phyloP scores from a whole-genome alignment of 2,113 vertebrate species.

The Tonatia bakeri region DNA sequence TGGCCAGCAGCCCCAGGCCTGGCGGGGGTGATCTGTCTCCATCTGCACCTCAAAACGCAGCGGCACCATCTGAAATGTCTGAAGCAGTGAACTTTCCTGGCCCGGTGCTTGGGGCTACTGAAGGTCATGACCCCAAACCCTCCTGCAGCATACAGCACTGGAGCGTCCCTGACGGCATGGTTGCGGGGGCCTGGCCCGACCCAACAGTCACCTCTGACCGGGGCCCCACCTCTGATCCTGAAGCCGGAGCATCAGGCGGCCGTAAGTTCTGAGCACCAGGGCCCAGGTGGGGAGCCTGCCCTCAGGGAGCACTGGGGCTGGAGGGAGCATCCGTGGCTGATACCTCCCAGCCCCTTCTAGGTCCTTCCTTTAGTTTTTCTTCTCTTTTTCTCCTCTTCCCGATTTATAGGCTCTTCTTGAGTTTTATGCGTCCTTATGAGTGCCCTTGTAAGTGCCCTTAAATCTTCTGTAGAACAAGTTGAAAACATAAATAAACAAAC shows the following conservation, averaged over 20 bases:
- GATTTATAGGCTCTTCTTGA: conserved; percentile 43
- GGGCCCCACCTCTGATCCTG: neutral
- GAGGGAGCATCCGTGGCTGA: neutral
- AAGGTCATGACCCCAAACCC: neutral
- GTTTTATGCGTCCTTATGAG: conserved; percentile 45
- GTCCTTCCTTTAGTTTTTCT: neutral
- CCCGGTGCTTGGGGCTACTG: neutral
- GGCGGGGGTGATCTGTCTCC: neutral
- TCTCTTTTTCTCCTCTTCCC: neutral
- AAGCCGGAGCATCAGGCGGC: neutral
- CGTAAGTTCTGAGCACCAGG: neutral
- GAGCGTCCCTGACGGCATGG: neutral
- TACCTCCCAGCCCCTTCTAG: neutral
- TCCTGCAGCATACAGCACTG: neutral
- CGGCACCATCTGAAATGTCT: neutral
- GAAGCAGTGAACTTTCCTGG: neutral
- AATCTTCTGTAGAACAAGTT: conserved; percentile 19
- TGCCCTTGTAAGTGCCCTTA: conserved; percentile 45
- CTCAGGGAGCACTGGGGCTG: accelerated
- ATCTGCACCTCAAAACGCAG: neutral
- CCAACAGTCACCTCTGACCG: neutral
- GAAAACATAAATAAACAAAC: neutral
- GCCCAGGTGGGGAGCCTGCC: neutral
- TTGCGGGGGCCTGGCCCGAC: neutral
- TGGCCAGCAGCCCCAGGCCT: neutral